Evolutionary conservation across 2,888 invertebrate genomes (phyloP), one percentile per base, ranked within the genome.

Genomic region (Andrena minutula): DNA sequence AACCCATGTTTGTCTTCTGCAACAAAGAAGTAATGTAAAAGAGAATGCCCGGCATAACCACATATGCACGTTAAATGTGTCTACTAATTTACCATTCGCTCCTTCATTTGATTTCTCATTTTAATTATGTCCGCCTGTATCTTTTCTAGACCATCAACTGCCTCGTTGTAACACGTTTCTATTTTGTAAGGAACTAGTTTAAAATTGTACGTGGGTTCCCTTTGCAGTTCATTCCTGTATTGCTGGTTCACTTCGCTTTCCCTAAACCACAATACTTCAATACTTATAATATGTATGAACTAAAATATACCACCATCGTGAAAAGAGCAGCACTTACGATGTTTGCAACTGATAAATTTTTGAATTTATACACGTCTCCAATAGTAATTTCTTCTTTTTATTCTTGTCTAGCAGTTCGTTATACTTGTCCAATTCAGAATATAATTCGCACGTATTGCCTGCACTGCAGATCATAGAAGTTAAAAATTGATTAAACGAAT

Each of bases 31-130:
- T 3, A 68, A 41, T 28, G 56, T 35, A n/a, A 69, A 23, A 12
- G 8, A 32, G 58, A 70, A 51, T 73, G n/a, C 6, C 26, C n/a
- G 32, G 26, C 20, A 20, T 30, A 47, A 7, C 28, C 72, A 10
- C 5, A 49, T 10, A 28, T 4, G 32, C 8, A n/a, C 47, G 5
- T 64, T 61, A 32, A 41, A 41, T 8, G 20, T 20, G 26, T 66
- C 8, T 26, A 20, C 65, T 8, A 56, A 56, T 32, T 75, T 90
- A 94, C 93, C 79, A 88, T 84, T 86, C 89, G 88, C 64, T 92
- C 89, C 82, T 93, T 94, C 32, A 93, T 89, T 83, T 89, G 90
- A 82, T 87, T 91, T 61, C 91, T 89, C 23, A 91, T 88, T 23
- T 79, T 83, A 41, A 79, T 84, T 51, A 93, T 74, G 66, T 89